A percentile compares a stretch with the other conserved stretches of the same genome.
phyloP scores from a whole-genome alignment of 2,113 vertebrate species.

The Cyanoderma ruficeps region DNA sequence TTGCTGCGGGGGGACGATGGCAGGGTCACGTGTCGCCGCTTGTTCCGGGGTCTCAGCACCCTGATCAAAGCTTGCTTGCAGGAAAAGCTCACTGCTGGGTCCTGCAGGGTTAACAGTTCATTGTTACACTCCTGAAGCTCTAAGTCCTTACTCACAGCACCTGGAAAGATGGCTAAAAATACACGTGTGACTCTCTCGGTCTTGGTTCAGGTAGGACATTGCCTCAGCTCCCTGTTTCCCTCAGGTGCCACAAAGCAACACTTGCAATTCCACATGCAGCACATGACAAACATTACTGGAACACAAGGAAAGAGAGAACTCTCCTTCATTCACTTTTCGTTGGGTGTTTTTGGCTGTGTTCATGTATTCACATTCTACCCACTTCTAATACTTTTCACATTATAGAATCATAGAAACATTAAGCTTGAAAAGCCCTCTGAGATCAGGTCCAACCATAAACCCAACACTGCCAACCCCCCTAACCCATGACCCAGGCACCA shows the following conservation, averaged over 20 bases:
- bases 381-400: background rate
- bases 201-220: background rate
- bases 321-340: background rate
- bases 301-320: background rate
- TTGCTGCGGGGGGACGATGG: constrained; percentile 97
- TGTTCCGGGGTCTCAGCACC: constrained; percentile 94
- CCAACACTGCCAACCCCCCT: background rate
- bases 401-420: background rate
- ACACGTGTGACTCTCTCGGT: background rate
- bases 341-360: background rate
- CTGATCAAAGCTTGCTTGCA: constrained; percentile 98
- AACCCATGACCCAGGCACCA: background rate
- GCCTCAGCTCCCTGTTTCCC: background rate
- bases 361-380: background rate
- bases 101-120: constrained; percentile 73
- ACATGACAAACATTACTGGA: background rate
- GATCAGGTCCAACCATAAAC: background rate
- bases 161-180: background rate
- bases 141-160: background rate
- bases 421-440: background rate
- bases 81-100: constrained; percentile 96
- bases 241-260: background rate
- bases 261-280: background rate
- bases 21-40: constrained; percentile 92
- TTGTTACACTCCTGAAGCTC: background rate